A percentile compares a stretch with the other conserved stretches of the same genome.
Evolutionary conservation across 2,113 vertebrate species (phyloP).

Genomic region (Mola mola): DNA sequence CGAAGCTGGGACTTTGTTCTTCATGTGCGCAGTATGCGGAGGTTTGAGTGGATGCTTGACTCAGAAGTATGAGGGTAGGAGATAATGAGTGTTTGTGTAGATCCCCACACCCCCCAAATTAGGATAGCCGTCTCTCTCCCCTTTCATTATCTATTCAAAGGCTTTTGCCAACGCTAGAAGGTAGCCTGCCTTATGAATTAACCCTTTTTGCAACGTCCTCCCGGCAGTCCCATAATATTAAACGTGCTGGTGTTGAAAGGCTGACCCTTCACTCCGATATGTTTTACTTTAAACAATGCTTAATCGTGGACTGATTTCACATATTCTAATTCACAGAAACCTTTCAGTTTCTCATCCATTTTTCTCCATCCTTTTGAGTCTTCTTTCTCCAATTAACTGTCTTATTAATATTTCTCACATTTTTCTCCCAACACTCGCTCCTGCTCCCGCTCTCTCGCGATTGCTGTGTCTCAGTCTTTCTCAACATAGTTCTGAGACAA

Average conservation of each 20-base stretch:
- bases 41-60: slow-evolving; percentile 43
- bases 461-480: slow-evolving; percentile 40
- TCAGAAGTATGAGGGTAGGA: slow-evolving; percentile 28
- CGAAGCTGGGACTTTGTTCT: slow-evolving; percentile 31
- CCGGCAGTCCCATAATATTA: slow-evolving; percentile 8
- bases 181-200: slow-evolving; percentile 34
- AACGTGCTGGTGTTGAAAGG: slow-evolving; percentile 25
- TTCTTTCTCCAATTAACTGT: no score
- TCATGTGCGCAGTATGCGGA: slow-evolving; percentile 17
- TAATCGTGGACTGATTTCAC: neutral
- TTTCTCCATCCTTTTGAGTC: slow-evolving; percentile 17
- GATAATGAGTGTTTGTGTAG: slow-evolving; percentile 51
- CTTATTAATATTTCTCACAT: no score
- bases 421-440: no score
- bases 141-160: slow-evolving; percentile 81
- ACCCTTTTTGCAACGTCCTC: slow-evolving; percentile 9
- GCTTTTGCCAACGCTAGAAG: slow-evolving; percentile 74
- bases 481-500: slow-evolving; percentile 59
- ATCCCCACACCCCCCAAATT: slow-evolving; percentile 26
- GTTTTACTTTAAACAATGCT: neutral
- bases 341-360: neutral
- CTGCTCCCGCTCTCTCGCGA: slow-evolving; percentile 7
- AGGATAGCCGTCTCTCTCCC: slow-evolving; percentile 48
- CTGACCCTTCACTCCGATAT: neutral
- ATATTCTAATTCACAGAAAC: neutral